Evolutionary conservation across 2,797 vertebrate genomes (phyloP), one percentile per base, ranked within the genome.

Genomic region (Discoglossus pictus): DNA sequence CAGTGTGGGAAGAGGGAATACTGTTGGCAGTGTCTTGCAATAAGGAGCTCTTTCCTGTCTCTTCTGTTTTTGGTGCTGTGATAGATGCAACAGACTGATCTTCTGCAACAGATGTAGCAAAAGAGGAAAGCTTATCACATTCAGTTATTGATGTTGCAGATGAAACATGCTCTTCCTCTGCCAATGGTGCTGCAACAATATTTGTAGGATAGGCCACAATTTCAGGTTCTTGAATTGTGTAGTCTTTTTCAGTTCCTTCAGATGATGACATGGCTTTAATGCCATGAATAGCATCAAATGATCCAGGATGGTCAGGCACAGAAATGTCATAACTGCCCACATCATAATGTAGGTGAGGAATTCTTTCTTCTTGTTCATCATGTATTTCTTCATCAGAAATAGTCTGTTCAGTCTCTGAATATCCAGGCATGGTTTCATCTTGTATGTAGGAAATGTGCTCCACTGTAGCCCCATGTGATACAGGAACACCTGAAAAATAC

Each of bases 61-160:
- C 96, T 78, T 98, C 96, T 0, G 94, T 95, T 75, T 94, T 95
- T 39, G 94, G 94, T 3, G 94, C 95, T 3, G 96, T 98, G 56
- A 95, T 89, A 0, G 96, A 99, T n/a, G 95, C 83, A 61, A 94
- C 89, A 1, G 97, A 99, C 24, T 98, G 97, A 81, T 99, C 97
- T 77, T 99, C 97, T 23, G 96, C 94, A 38, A 97, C 93, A 11
- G 95, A 98, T 0, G 96, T 97, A 51, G 97, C 93, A 63, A 99
- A 98, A 9, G 97, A 99, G 1, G 97, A 99, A 59, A 99, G 88
- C 64, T 98, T 99, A 82, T 99, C 96, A 51, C 97, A 98, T 54
- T 99, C 97, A 2, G 97, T 99, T 79, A 99, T 98, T 48, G 97
- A 99, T 1, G 97, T 98, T 18, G 97, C 96, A 1, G 97, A 99